phyloP scores from a whole-genome alignment of 2,888 invertebrate species.

The Melanargia galathea region DNA sequence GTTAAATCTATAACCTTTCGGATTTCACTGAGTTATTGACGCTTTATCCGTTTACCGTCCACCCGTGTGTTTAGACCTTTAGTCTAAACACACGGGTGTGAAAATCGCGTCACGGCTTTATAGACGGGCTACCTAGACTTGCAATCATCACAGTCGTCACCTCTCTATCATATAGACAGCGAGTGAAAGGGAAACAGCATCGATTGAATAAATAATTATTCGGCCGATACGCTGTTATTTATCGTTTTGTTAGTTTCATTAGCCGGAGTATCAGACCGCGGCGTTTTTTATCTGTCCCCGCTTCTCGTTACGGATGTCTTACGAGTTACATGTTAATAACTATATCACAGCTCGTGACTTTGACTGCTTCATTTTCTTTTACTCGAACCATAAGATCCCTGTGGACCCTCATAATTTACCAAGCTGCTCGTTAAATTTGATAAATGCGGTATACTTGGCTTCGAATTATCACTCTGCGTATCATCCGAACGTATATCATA shows the following conservation, averaged over 20 bases:
- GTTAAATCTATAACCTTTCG: no score
- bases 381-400: no score
- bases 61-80: not conserved
- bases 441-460: no score
- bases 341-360: conserved; percentile 16
- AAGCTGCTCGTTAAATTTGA: no score
- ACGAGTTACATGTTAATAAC: conserved; percentile 33
- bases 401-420: no score
- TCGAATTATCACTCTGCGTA: no score
- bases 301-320: conserved; percentile 37
- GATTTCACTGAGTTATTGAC: no score
- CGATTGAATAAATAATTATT: conserved; percentile 45
- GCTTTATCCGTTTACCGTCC: conserved; percentile 18
- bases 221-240: conserved; percentile 44
- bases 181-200: conserved; percentile 38
- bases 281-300: conserved; percentile 38
- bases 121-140: no score
- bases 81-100: conserved; percentile 39
- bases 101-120: conserved; percentile 46
- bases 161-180: conserved; percentile 37
- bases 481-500: no score
- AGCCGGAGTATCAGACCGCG: conserved; percentile 44
- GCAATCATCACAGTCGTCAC: conserved; percentile 7
- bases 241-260: conserved; percentile 47
- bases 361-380: not conserved